Percentiles rank a stretch among this genome's conserved stretches.
Evolutionary conservation across 2,888 invertebrate species (phyloP).

Genomic region (Melieria picta): DNA sequence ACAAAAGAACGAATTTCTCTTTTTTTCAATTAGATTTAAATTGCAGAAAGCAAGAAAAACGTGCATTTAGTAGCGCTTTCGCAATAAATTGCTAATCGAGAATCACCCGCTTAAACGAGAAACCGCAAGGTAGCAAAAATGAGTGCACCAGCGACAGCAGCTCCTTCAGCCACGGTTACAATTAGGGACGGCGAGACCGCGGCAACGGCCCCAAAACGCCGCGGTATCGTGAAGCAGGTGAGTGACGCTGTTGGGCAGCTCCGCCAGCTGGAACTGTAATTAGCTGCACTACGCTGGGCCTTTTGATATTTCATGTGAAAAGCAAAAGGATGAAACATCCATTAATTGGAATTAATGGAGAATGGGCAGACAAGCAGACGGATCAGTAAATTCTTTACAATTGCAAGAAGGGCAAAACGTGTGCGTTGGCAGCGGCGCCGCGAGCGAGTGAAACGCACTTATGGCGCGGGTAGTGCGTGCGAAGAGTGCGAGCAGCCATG

Average conservation of each 20-base stretch:
- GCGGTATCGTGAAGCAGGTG: constrained; percentile 65
- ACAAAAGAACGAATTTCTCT: constrained; percentile 8
- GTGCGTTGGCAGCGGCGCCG: constrained; percentile 19
- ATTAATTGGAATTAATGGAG: background rate
- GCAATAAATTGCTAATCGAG: constrained; percentile 22
- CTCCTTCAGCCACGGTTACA: constrained; percentile 57
- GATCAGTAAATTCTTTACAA: constrained; percentile 24
- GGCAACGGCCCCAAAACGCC: constrained; percentile 53
- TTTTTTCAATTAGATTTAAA: constrained; percentile 27
- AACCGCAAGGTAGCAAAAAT: constrained; percentile 51
- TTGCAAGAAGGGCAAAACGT: constrained; percentile 1
- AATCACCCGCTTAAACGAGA: constrained; percentile 47
- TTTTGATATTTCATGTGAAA: too few relatives aligned
- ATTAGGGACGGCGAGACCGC: constrained; percentile 46
- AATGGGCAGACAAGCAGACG: constrained; percentile 43
- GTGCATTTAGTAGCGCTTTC: constrained; percentile 13
- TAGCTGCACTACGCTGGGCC: too few relatives aligned
- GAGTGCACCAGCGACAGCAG: constrained; percentile 58
- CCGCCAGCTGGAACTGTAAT: too few relatives aligned
- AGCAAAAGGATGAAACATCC: too few relatives aligned
- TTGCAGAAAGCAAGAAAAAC: constrained; percentile 20
- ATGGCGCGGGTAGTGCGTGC: constrained; percentile 46
- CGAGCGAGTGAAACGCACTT: constrained; percentile 50
- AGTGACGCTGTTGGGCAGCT: constrained; percentile 39
- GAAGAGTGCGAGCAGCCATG: constrained; percentile 53